phyloP scores from a whole-genome alignment of 2,888 invertebrate genomes.

The Nomada lathburiana region DNA sequence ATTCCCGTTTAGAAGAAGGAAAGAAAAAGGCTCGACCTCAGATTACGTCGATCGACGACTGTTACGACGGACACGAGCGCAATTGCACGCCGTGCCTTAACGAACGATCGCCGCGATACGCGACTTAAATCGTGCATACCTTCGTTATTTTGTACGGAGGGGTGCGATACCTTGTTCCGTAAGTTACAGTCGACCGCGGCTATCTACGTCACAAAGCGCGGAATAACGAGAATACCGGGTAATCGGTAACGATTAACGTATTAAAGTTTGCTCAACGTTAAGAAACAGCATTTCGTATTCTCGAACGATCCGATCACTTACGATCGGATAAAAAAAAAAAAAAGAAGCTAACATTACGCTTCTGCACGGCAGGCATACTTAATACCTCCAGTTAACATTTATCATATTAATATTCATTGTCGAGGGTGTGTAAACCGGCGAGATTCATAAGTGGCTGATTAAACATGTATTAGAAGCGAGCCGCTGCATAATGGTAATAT shows the following conservation, averaged over 20 bases:
- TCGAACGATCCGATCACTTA: neutral
- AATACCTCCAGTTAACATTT: constrained; percentile 21
- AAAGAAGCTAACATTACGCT: constrained; percentile 3
- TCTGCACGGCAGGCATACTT: constrained; percentile 36
- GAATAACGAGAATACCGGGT: neutral
- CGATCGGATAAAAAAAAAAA: constrained; percentile 19
- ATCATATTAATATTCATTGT: constrained; percentile 64
- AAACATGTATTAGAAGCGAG: constrained; percentile 23
- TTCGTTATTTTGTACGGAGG: constrained; percentile 18
- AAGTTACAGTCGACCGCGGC: constrained; percentile 11
- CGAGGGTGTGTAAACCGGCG: constrained; percentile 56
- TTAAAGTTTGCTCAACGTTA: neutral
- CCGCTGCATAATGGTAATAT: constrained; percentile 37
- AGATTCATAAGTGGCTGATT: constrained; percentile 51
- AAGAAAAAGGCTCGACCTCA: neutral
- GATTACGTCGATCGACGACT: constrained; percentile 12
- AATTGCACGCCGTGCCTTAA: constrained; percentile 10
- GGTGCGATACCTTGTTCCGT: constrained; percentile 1
- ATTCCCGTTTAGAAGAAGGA: constrained; percentile 1
- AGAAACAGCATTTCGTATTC: constrained; percentile 1
- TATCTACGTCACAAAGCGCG: neutral
- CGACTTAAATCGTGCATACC: constrained; percentile 23
- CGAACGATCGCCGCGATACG: constrained; percentile 1
- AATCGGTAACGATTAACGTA: neutral
- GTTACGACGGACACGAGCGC: constrained; percentile 10